Base-by-base conservation (phyloP, 2,888 invertebrate species). In the Agrenia bidenticulata region DNA sequence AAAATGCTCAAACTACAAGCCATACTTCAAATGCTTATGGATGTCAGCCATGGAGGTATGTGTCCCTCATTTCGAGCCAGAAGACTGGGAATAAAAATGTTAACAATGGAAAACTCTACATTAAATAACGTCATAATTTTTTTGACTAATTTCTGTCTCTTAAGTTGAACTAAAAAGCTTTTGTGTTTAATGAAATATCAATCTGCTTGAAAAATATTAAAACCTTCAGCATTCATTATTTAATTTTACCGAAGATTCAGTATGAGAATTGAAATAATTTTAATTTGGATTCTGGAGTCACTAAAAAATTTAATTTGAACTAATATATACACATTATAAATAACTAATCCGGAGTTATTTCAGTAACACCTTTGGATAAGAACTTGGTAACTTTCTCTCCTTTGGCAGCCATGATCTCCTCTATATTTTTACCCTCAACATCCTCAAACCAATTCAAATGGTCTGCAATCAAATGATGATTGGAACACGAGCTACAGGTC, bases 381-480 rank as follows among this genome's bases (percentile, higher is more conserved):
- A 73, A 69, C 42, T 61, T 68, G 2, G 21, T 56, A 11, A 96
- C 91, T 4, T 81, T 83, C 82, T 97, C 95, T 1, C 96, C 96
- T 78, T 91, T 94, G 64, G 87, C 87, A 19, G 87, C 88, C 79
- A 97, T 82, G 39, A 95, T 90, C 71, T 91, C 89, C 82, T 97
- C 96, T 76, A 98, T 92, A 78, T 97, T 97, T 77, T 86, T 88
- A 0, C 87, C 87, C 57, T 82, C 76, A 78, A 89, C 82, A 78
- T 93, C 89, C 0, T 87, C 83, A 79, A 97, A 64, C 97, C 97
- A 98, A 71, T 90, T 90, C 1, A 98, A 83, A 81, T 98, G 95
- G 79, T 98, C 97, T 0, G 97, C 97, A 73, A 98, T 96, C 24
- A 98, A 83, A 81, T 98, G 98, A 79, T 91, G 87, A 78, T 92